A percentile compares a stretch with the other conserved stretches of the same genome.
Evolutionary conservation across 2,888 invertebrate genomes (phyloP).

Genomic region (Harpagoxenus sublaevis): DNA sequence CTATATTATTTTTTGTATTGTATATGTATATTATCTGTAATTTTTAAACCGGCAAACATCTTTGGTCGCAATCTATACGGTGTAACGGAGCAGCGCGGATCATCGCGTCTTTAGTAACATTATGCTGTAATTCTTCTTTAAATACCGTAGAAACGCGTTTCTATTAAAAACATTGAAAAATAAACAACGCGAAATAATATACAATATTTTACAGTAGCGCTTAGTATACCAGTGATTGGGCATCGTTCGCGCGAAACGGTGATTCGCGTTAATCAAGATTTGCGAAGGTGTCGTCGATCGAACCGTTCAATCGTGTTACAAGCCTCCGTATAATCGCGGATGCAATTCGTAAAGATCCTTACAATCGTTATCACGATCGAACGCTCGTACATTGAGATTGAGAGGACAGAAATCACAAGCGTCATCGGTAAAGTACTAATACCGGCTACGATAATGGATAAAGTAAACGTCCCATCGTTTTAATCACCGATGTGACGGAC

Average conservation of each 20-base stretch:
- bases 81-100: slow-evolving; percentile 69
- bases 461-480: slow-evolving; percentile 32
- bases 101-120: slow-evolving; percentile 67
- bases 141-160: slow-evolving; percentile 80
- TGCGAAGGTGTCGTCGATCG: slow-evolving; percentile 31
- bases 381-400: background rate
- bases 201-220: slow-evolving; percentile 84
- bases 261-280: slow-evolving; percentile 62
- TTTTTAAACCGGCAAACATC: background rate
- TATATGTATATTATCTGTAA: background rate
- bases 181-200: slow-evolving; percentile 82
- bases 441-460: slow-evolving; percentile 2
- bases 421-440: slow-evolving; percentile 12
- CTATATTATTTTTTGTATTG: background rate
- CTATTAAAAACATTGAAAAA: slow-evolving; percentile 80
- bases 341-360: background rate
- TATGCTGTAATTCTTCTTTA: slow-evolving; percentile 69
- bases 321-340: background rate
- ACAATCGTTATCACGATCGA: slow-evolving; percentile 15
- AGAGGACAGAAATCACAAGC: slow-evolving; percentile 29
- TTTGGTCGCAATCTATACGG: slow-evolving; percentile 62
- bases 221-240: slow-evolving; percentile 74
- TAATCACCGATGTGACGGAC: slow-evolving; percentile 24
- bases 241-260: slow-evolving; percentile 72
- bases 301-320: background rate